These are phyloP conservation scores for Heteromormyrus szaboi DNA, from an alignment of 2,797 vertebrate genomes.

Conservation along the genomic window DNA sequence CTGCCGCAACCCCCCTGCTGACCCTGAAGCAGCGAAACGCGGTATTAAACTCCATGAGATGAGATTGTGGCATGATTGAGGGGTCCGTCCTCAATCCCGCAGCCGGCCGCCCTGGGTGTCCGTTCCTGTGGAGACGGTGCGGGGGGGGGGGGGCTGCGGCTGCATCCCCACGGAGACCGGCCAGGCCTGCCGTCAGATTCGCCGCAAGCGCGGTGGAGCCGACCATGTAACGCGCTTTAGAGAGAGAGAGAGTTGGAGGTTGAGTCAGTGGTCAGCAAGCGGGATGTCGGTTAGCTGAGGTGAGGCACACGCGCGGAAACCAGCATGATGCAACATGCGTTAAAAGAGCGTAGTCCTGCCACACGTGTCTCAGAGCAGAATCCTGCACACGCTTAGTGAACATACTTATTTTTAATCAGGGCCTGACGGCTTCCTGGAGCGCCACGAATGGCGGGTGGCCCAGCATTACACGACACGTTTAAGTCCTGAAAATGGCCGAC, in stretches of 20 bases:
- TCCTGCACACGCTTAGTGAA: background rate
- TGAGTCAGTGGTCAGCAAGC: conserved; percentile 34
- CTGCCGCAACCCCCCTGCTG: conserved; percentile 29
- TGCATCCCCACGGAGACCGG: conserved; percentile 60
- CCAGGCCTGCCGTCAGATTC: conserved; percentile 61
- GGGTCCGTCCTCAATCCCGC: background rate
- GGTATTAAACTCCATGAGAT: conserved; percentile 55
- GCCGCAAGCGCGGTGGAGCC: conserved; percentile 58
- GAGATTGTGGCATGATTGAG: conserved; percentile 66
- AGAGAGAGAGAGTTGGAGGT: conserved; percentile 44
- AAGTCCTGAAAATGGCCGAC: background rate
- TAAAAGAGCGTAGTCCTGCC: background rate
- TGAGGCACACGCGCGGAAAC: background rate
- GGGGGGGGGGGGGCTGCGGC: conserved; percentile 44
- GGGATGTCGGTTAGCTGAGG: background rate
- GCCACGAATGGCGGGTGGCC: background rate
- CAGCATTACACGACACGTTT: background rate
- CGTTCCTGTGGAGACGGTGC: conserved; percentile 29
- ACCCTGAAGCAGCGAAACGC: conserved; percentile 36
- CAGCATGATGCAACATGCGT: background rate
- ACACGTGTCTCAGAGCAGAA: background rate
- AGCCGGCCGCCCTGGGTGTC: background rate
- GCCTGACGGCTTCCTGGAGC: background rate
- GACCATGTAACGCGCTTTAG: conserved; percentile 51
- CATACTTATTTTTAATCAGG: background rate